Percentiles rank a stretch among this genome's conserved stretches.
These are phyloP conservation scores for Selene dorsalis DNA, from an alignment of 2,797 vertebrate species.

Conservation along the genomic window DNA sequence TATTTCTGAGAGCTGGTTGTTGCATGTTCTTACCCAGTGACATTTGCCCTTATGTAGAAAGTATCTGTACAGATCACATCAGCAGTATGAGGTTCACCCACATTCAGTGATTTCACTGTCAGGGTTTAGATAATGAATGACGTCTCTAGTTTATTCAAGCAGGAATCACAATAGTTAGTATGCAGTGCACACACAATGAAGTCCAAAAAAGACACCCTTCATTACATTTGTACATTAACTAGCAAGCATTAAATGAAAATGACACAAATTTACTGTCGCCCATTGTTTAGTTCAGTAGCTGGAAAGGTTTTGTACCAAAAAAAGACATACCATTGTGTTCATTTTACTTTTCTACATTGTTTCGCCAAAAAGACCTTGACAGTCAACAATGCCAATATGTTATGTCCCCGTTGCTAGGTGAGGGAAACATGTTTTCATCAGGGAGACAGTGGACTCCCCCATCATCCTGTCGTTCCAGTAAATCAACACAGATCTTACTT, in stretches of 20 bases:
- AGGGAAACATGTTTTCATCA: slow-evolving; percentile 54
- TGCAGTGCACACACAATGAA: not conserved
- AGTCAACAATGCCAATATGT: slow-evolving; percentile 1
- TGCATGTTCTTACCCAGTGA: not conserved
- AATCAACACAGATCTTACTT: slow-evolving; percentile 37
- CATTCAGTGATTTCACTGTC: not conserved
- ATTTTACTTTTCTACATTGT: not conserved
- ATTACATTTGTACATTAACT: not conserved
- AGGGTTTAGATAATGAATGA: not conserved
- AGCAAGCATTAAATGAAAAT: not conserved
- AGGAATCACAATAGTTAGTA: not conserved
- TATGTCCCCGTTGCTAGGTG: slow-evolving; percentile 51
- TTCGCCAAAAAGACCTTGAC: not conserved
- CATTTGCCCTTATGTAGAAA: not conserved
- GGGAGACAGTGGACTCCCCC: slow-evolving; percentile 49
- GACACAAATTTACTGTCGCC: not conserved
- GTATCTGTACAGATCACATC: not conserved
- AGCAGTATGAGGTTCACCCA: not conserved
- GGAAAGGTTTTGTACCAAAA: not conserved
- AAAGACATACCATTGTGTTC: not conserved
- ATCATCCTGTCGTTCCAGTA: slow-evolving; percentile 46
- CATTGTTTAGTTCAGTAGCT: not conserved
- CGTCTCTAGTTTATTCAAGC: not conserved
- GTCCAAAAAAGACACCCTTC: not conserved
- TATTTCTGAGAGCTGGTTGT: not conserved